Evolutionary conservation across 2,797 vertebrate genomes (phyloP), one percentile per base, ranked within the genome.

Genomic region (Arnoldichthys spilopterus): DNA sequence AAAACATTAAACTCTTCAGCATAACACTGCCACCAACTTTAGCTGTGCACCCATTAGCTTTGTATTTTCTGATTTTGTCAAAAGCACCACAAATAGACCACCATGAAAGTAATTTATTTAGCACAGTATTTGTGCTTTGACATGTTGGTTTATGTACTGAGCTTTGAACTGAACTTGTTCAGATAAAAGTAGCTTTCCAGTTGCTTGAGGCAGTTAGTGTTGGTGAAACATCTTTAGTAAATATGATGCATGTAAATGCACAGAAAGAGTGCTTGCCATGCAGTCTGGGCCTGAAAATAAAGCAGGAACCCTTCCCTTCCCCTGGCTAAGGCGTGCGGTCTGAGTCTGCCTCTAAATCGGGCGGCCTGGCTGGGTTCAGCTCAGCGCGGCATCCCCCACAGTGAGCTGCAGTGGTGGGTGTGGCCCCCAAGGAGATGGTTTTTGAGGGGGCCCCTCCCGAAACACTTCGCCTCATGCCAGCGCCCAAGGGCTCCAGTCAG

Each of bases 401-500:
- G 91, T 94, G 94, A 95, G 79, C 43, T 92, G 92, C 93, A 89
- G 88, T 85, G 90, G 94, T 94, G 94, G 94, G 94, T 94, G 94
- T 94, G 93, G 93, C 92, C 92, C 93, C 93, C 90, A 73, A 86
- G 90, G 91, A 92, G 91, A 93, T 94, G 92, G 93, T 91, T 92
- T 93, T 94, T 94, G 92, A 94, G 91, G 92, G 94, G 92, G 93
- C 94, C 94, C 93, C 94, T 94, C 94, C 94, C 93, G 91, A 90
- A 93, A 91, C 89, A 91, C 92, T 91, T 90, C 88, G 84, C 92
- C 92, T 91, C 89, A 93, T 95, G 94, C 94, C 94, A 95, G 94
- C 91, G 90, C 94, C 94, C 94, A 94, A 93, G 94, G 95, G 95
- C 95, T 95, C 94, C 95, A 95, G 94, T 93, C 94, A 92, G 94